phyloP scores from a whole-genome alignment of 2,888 invertebrate genomes.

The Linnaemya tessellans region DNA sequence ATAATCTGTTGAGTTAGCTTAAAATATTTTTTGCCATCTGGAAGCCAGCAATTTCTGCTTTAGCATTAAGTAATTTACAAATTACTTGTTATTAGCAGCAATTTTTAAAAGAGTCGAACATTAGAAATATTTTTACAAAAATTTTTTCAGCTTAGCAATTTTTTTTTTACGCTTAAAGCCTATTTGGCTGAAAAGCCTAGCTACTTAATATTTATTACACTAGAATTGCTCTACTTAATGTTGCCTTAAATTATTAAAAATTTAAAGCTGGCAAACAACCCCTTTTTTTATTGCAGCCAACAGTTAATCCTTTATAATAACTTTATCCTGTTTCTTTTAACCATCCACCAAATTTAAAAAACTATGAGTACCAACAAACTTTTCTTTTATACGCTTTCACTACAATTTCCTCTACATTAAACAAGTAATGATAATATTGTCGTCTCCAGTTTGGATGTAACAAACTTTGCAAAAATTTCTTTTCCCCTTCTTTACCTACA shows the following conservation, averaged over 20 bases:
- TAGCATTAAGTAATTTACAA: background rate
- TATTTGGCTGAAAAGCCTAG: background rate
- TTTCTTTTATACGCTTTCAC: background rate
- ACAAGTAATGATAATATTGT: conserved; percentile 33
- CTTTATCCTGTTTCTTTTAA: background rate
- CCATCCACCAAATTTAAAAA: background rate
- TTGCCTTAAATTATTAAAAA: background rate
- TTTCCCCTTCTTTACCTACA: background rate
- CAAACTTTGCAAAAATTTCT: conserved; percentile 11
- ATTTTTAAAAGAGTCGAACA: too few relatives aligned
- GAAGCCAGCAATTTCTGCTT: background rate
- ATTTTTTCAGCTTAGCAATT: background rate
- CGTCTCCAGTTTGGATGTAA: background rate
- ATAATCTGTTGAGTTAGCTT: background rate
- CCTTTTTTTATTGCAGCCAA: background rate
- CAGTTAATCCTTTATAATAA: conserved; percentile 27
- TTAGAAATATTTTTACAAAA: too few relatives aligned
- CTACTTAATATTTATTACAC: background rate
- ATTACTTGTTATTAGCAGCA: too few relatives aligned
- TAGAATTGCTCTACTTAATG: background rate
- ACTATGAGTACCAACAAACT: background rate
- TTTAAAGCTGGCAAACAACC: background rate
- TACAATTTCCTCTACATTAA: conserved; percentile 45
- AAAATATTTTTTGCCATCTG: background rate
- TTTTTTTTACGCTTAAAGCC: background rate